These are phyloP conservation scores for Eupithecia subfuscata DNA, from an alignment of 2,888 invertebrate species.

Conservation along the genomic window DNA sequence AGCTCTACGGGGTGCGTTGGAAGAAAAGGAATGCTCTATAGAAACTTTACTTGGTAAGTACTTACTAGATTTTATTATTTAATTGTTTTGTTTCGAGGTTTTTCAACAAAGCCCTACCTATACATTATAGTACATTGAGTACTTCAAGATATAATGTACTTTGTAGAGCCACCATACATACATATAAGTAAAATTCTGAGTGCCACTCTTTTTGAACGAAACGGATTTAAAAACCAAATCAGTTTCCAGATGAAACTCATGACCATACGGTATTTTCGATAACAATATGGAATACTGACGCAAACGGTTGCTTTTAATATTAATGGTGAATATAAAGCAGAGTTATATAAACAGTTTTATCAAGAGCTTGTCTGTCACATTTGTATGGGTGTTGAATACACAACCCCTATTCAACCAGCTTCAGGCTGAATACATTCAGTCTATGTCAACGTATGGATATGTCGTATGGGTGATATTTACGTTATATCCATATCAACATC, in stretches of 20 bases:
- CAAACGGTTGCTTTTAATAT: slow-evolving; percentile 73
- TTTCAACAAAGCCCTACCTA: neutral
- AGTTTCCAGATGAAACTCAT: neutral
- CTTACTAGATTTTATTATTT: neutral
- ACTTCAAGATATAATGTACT: neutral
- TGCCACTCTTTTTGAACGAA: neutral
- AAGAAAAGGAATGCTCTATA: neutral
- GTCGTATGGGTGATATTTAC: neutral
- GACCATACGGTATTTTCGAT: neutral
- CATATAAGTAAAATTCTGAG: neutral
- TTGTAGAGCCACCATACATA: neutral
- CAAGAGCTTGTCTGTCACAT: slow-evolving; percentile 45
- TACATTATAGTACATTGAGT: neutral
- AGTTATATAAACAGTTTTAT: slow-evolving; percentile 55
- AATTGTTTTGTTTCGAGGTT: neutral
- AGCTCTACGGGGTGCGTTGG: slow-evolving; percentile 25
- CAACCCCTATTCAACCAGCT: slow-evolving; percentile 26
- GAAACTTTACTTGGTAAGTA: neutral
- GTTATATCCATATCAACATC: too few species aligned
- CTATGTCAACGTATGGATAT: neutral
- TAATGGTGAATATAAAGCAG: slow-evolving; percentile 79
- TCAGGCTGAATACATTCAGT: neutral
- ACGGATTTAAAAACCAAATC: neutral
- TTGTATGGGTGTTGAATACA: slow-evolving; percentile 48
- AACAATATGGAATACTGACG: slow-evolving; percentile 60